Evolutionary conservation across 2,888 invertebrate species (phyloP), one percentile per base, ranked within the genome.

Genomic region (Eretmocerus hayati): DNA sequence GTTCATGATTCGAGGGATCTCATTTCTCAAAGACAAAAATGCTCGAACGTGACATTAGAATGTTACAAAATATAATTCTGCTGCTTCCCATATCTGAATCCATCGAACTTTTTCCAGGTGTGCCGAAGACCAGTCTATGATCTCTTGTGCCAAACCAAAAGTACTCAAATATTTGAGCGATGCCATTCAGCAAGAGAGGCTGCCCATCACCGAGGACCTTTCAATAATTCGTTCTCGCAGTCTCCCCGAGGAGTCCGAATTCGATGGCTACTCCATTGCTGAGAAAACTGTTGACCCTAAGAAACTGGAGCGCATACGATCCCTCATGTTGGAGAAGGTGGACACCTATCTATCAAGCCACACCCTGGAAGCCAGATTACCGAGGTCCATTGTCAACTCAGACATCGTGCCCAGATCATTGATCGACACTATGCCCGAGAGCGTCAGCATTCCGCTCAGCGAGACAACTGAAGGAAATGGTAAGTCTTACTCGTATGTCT

Each of bases 291-390:
- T 60, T 4, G 66, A 70, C 39, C 64, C 65, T 0, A 53, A 59
- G 4, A 72, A 74, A 40, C 63, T 62, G 30, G 69, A 72, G 38
- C 60, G 69, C 13, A 50, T 69, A n/a, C 61, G 68, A 11, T 65
- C 67, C 9, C 71, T 79, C 55, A 77, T 87, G 62, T 78, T 88
- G 56, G 84, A 88, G 59, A 78, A 78, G 65, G 79, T 89, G 54
- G 89, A 89, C 60, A 72, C 77, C 46, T 90, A 87, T 67, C 71
- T 90, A 46, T 80, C 84, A 61, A 83, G 81, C 20, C 89, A 90
- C 69, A 79, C 83, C n/a, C 69, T 90, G 33, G 80, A 81, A 63
- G 81, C 86, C 61, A 84, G 82, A 71, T 78, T 87, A 46, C 89
- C 89, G 6, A 79, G 81, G 64, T 81, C 75, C 49, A 74, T 80